Evolutionary conservation across 2,888 invertebrate species (phyloP).

Genomic region (Drosophila multiciliata): DNA sequence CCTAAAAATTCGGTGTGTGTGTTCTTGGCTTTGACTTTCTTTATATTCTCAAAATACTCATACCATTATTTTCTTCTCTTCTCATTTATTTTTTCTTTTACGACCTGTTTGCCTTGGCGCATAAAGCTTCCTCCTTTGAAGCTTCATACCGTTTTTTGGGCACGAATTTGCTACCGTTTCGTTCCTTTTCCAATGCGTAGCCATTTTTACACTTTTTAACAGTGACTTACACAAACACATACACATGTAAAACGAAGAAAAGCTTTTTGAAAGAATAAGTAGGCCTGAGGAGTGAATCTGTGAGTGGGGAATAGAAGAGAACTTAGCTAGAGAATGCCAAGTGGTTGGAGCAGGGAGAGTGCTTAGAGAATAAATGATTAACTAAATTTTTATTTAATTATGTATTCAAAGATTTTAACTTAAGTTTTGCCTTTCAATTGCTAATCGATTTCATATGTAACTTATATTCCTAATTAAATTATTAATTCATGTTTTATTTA

Average conservation of each 20-base stretch:
- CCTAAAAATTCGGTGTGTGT: constrained; percentile 36
- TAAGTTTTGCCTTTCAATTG: neutral
- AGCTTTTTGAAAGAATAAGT: constrained; percentile 37
- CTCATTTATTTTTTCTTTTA: constrained; percentile 26
- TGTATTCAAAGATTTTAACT: neutral
- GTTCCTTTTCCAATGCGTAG: constrained; percentile 45
- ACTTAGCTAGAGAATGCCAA: neutral
- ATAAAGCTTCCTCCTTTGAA: constrained; percentile 35
- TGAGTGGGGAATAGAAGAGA: neutral
- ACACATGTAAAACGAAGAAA: constrained; percentile 26
- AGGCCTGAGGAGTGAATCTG: neutral
- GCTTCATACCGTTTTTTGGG: constrained; percentile 24
- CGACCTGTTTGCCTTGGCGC: constrained; percentile 41
- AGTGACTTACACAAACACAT: neutral
- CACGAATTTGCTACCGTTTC: constrained; percentile 44
- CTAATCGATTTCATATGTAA: too few species aligned
- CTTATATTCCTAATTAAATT: neutral
- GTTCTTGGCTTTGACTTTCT: constrained; percentile 41
- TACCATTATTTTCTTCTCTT: constrained; percentile 48
- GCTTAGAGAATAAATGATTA: neutral
- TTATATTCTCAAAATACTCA: constrained; percentile 38
- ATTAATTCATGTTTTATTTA: neutral
- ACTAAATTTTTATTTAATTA: neutral
- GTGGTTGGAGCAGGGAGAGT: neutral
- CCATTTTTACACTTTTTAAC: constrained; percentile 54